Evolutionary conservation across 2,797 vertebrate genomes (phyloP), one percentile per base, ranked within the genome.

Genomic region (Arvicola amphibius): DNA sequence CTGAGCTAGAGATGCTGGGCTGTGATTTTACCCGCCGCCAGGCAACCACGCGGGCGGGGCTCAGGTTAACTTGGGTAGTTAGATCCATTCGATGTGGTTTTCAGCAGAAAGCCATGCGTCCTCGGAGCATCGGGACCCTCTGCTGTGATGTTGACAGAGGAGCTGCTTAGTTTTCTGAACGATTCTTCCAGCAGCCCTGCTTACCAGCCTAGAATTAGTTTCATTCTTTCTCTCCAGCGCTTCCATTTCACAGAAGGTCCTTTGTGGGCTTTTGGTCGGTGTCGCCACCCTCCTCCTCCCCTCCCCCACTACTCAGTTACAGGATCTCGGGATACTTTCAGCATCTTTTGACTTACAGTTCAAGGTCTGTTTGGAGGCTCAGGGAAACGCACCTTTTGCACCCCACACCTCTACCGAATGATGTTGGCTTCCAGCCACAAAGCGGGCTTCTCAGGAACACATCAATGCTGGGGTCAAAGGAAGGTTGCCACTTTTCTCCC

Each of bases 331-430:
- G 63, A 17, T 77, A 11, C 63, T 93, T 87, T 79, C 69, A 32
- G 91, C 80, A n/a, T 71, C 84, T 90, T 95, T 83, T 46, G 37
- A 77, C 48, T 74, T 81, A n/a, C 53, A 17, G 63, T 37, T n/a
- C 77, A 56, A n/a, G 19, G 46, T 46, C 85, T 74, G 19, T 51
- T 76, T 48, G 80, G 43, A 43, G 25, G 61, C 51, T 32, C 1
- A 17, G 6, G 13, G 85, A 91, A n/a, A 69, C 6, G 3, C 16
- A 56, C 69, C 25, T 46, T 46, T 65, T 25, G 53, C 34, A 27
- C 34, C 34, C 56, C 61, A 74, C 40, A 34, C 37, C 48, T 92
- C 59, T 4, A 6, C 59, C 5, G 5, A 74, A 48, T 2, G 27
- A 67, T 34, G 16, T 5, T 56, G 92, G 59, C 78, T 67, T 23